Conservation (phyloP, 2,888 invertebrate genomes). For the Callyntrura sp. region DNA sequence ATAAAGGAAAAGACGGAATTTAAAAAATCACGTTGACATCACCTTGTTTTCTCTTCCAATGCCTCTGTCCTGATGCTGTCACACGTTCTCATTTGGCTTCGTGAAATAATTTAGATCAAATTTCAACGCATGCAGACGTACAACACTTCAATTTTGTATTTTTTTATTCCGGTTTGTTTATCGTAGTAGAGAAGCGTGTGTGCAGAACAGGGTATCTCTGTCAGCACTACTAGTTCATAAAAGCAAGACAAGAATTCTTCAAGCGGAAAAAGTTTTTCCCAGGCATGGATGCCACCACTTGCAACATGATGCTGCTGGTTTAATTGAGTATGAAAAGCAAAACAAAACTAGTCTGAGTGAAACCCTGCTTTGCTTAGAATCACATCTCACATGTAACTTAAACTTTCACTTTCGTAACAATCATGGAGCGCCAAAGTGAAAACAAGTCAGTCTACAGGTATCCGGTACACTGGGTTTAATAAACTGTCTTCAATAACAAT, state of each 20-base stretch:
- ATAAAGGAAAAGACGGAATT: neutral
- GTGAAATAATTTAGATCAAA: slow-evolving; percentile 35
- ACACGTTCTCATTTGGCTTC: slow-evolving; percentile 23
- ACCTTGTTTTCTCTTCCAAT: slow-evolving; percentile 33
- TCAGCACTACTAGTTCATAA: neutral
- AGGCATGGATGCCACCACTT: neutral
- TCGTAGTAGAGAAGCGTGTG: neutral
- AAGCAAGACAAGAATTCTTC: neutral
- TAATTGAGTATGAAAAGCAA: slow-evolving; percentile 37
- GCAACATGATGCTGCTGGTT: slow-evolving; percentile 40
- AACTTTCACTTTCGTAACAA: slow-evolving; percentile 48
- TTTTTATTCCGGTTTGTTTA: neutral
- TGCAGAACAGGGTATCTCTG: neutral
- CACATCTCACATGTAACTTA: neutral
- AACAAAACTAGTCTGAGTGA: neutral
- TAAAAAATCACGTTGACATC: slow-evolving; percentile 39
- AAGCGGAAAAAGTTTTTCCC: slow-evolving; percentile 43
- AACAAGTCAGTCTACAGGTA: neutral
- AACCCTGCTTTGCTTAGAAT: neutral
- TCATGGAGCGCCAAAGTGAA: neutral
- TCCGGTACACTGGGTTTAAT: neutral
- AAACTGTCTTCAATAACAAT: too few relatives aligned
- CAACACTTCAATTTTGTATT: neutral
- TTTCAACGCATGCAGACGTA: slow-evolving; percentile 1
- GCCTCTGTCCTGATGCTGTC: neutral